These are phyloP conservation scores for Aphis craccivora DNA, from an alignment of 1,140 invertebrate species.

Conservation along the genomic window DNA sequence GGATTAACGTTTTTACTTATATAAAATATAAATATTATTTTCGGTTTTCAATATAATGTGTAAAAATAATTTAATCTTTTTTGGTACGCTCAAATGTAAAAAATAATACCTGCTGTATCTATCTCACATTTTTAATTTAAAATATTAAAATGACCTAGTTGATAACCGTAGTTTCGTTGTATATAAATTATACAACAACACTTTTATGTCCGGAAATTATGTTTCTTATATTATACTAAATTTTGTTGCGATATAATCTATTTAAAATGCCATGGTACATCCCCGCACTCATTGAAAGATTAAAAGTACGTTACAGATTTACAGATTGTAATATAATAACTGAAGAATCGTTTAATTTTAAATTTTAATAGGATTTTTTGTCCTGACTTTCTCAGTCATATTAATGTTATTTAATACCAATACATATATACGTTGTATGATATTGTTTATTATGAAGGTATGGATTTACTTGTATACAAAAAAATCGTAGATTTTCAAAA, in stretches of 20 bases:
- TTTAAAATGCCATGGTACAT: neutral
- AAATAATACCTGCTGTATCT: neutral
- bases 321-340: too few relatives aligned
- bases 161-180: too few relatives aligned
- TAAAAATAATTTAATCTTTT: neutral
- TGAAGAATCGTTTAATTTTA: neutral
- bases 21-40: neutral
- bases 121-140: neutral
- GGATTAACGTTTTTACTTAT: too few relatives aligned
- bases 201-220: neutral
- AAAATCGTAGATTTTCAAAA: neutral
- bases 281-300: neutral
- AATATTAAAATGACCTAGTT: neutral
- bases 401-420: neutral
- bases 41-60: neutral
- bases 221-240: neutral
- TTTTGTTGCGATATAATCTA: neutral
- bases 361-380: neutral
- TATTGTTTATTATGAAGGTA: neutral
- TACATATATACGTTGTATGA: neutral
- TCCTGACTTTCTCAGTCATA: neutral
- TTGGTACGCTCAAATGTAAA: neutral
- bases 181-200: too few relatives aligned
- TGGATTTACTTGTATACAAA: neutral
- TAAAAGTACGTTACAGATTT: neutral